Evolutionary conservation across 2,888 invertebrate genomes (phyloP), one percentile per base, ranked within the genome.

Genomic region (Aricia artaxerxes): DNA sequence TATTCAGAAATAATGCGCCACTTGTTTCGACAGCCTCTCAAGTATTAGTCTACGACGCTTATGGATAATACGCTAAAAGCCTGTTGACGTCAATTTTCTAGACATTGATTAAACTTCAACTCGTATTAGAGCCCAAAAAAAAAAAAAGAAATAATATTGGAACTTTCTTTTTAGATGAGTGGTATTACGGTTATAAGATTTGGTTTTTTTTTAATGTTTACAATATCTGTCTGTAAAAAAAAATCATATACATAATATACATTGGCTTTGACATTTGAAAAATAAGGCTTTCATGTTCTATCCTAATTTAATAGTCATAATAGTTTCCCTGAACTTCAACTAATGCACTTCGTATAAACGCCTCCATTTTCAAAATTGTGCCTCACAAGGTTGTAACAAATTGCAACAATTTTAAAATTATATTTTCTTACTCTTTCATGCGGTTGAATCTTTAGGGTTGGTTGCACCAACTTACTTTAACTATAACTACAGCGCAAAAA

Each of bases 241-340:
- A 57, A 53, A 75, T 57, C 61, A 44, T 77, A 49, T 53, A 24
- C 24, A 24, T 24, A 24, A 24, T 24, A 44, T 49, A 49, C 13
- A 40, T 1, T 49, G 49, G 75, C 57, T 78, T 80, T 85, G 84
- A 84, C 84, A 84, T 85, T 85, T 83, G 78, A 79, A 82, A 80
- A 84, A 83, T 81, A 79, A 75, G 72, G 60, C 75, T 78, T 78
- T 79, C 81, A 81, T 79, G 78, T 80, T 79, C 72, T 79, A 81
- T 80, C 79, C 80, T 79, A 69, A 78, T 38, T 76, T 80, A 81
- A 80, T 80, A 73, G 24, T 73, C 72, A 81, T 80, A 81, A 81
- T 76, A 61, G 77, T 80, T 73, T 35, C 80, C 80, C n/a, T 83
- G 83, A 83, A 83, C 82, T 83, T 83, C 77, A 76, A 76, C 44